These are phyloP conservation scores for Tetranychus piercei DNA, from an alignment of 2,888 invertebrate species.

Conservation along the genomic window DNA sequence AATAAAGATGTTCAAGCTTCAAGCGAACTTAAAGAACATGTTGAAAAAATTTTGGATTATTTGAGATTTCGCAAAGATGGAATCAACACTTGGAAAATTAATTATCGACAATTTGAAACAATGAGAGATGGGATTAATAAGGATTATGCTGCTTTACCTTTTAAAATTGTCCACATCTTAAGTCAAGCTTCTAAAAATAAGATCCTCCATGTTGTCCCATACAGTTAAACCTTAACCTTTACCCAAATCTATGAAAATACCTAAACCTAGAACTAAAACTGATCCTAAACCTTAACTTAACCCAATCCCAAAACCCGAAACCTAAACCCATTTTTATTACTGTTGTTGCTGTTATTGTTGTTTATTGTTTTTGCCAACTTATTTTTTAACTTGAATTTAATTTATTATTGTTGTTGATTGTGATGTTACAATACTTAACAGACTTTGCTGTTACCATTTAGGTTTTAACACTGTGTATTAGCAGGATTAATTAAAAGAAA, in stretches of 20 bases:
- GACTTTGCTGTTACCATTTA: no score
- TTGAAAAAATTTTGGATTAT: slow-evolving; percentile 10
- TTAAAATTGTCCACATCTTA: slow-evolving; percentile 9
- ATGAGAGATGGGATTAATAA: slow-evolving; percentile 9
- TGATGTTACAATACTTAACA: no score
- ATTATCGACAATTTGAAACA: background rate
- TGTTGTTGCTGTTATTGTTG: no score
- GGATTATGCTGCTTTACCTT: slow-evolving; percentile 10
- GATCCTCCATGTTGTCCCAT: slow-evolving; percentile 5
- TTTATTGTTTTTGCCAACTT: no score
- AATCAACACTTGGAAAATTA: slow-evolving; percentile 6
- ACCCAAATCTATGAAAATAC: background rate
- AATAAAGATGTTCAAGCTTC: slow-evolving; percentile 4
- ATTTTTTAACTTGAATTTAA: no score
- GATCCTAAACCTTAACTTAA: no score
- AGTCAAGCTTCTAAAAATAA: slow-evolving; percentile 6
- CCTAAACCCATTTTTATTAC: no score
- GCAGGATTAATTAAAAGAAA: no score
- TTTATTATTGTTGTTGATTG: no score
- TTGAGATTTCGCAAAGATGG: slow-evolving; percentile 3
- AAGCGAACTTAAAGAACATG: slow-evolving; percentile 2
- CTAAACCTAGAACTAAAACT: no score
- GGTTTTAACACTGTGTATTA: no score
- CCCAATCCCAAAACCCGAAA: no score
- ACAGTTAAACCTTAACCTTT: background rate